A percentile compares a stretch with the other conserved stretches of the same genome.
These are phyloP conservation scores for Chaetodon trifascialis DNA, from an alignment of 2,113 vertebrate genomes.

Conservation along the genomic window DNA sequence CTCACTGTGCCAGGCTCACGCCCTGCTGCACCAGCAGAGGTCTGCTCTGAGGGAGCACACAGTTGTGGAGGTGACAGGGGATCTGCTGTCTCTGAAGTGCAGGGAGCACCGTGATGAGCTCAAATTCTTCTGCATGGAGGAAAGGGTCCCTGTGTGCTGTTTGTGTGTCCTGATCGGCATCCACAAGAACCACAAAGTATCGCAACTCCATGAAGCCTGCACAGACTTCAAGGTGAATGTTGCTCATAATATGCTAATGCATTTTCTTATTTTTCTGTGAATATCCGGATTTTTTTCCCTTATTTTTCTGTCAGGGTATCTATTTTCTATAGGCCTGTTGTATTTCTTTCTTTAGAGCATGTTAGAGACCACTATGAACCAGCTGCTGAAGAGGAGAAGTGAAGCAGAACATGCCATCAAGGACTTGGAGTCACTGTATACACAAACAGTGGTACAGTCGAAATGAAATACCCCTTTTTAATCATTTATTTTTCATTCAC, in stretches of 20 bases:
- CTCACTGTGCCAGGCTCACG: slow-evolving; percentile 79
- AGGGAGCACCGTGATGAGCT: slow-evolving; percentile 81
- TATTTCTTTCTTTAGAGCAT: slow-evolving; percentile 67
- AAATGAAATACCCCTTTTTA: neutral
- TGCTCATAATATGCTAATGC: too few relatives aligned
- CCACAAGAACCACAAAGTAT: slow-evolving; percentile 79
- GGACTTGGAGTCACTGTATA: slow-evolving; percentile 78
- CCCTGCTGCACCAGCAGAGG: slow-evolving; percentile 78
- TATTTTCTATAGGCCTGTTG: slow-evolving; percentile 35
- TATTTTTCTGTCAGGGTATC: slow-evolving; percentile 1
- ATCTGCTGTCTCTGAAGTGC: slow-evolving; percentile 82
- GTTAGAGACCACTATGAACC: slow-evolving; percentile 68
- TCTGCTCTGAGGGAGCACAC: slow-evolving; percentile 79
- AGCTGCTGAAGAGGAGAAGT: slow-evolving; percentile 75
- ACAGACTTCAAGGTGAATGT: slow-evolving; percentile 76
- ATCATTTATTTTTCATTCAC: neutral
- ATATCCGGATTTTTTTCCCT: neutral
- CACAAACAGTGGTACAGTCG: slow-evolving; percentile 74
- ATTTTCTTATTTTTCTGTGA: neutral
- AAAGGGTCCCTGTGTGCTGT: slow-evolving; percentile 78
- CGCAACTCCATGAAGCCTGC: slow-evolving; percentile 77
- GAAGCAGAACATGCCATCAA: slow-evolving; percentile 73
- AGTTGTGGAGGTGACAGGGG: slow-evolving; percentile 76
- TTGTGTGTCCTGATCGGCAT: slow-evolving; percentile 79
- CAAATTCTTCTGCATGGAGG: slow-evolving; percentile 82